Percentiles rank a stretch among this genome's conserved stretches.
These are phyloP conservation scores for Bergia sp. DNA, from an alignment of 92 coral and sea anemone genomes.

Conservation along the genomic window DNA sequence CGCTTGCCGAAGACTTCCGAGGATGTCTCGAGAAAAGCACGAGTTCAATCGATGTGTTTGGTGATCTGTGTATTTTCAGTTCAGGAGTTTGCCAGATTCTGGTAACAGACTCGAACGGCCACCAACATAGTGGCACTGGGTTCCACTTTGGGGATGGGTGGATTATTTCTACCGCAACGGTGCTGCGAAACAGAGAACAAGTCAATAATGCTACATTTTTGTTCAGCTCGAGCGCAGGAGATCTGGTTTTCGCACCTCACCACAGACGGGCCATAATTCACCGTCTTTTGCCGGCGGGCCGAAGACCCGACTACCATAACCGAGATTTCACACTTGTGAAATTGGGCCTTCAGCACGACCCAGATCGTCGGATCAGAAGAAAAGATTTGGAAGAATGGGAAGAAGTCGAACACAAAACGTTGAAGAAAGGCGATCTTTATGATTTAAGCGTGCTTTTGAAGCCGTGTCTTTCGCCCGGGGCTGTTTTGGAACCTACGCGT, in stretches of 20 bases:
- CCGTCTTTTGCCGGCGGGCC: constrained; percentile 81
- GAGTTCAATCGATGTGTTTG: constrained; percentile 58
- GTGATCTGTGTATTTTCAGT: constrained; percentile 60
- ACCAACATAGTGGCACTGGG: constrained; percentile 66
- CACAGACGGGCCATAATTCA: constrained; percentile 79
- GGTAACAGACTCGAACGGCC: constrained; percentile 57
- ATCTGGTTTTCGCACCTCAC: constrained; percentile 61
- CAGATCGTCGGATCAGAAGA: constrained; percentile 52
- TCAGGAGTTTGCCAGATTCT: constrained; percentile 81
- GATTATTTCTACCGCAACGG: constrained; percentile 74
- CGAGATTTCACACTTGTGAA: constrained; percentile 78
- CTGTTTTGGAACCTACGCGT: constrained; percentile 48
- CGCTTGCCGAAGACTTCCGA: constrained; percentile 69
- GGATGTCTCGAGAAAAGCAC: constrained; percentile 52
- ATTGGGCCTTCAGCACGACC: constrained; percentile 76
- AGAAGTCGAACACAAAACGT: constrained; percentile 71
- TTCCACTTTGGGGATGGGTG: constrained; percentile 86
- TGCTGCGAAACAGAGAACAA: constrained; percentile 78
- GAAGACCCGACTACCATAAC: constrained; percentile 85
- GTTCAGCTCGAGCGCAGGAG: constrained; percentile 59
- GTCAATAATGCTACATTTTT: constrained; percentile 64
- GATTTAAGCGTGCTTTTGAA: constrained; percentile 62
- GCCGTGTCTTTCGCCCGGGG: constrained; percentile 40
- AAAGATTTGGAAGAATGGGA: constrained; percentile 78
- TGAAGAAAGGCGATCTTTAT: constrained; percentile 63